A percentile compares a stretch with the other conserved stretches of the same genome.
phyloP scores from a whole-genome alignment of 92 coral and sea anemone genomes.

The Porites evermanni region DNA sequence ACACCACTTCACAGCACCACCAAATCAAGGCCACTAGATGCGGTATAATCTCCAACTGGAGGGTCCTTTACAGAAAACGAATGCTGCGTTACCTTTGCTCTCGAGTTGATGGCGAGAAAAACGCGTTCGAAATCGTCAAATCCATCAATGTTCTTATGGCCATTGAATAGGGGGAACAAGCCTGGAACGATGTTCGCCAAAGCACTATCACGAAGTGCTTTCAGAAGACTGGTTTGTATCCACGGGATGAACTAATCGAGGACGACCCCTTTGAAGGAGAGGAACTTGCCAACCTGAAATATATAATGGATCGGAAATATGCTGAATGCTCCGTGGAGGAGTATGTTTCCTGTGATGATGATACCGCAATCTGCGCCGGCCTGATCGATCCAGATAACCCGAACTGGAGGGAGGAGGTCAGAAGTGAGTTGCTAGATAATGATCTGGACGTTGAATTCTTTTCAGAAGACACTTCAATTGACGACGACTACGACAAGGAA shows the following conservation, averaged over 20 bases:
- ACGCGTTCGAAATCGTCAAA: slow-evolving; percentile 57
- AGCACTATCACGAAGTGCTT: slow-evolving; percentile 53
- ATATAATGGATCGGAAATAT: slow-evolving; percentile 45
- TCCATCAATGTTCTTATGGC: slow-evolving; percentile 60
- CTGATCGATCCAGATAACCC: slow-evolving; percentile 46
- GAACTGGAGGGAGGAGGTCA: slow-evolving; percentile 55
- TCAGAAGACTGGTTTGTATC: slow-evolving; percentile 50
- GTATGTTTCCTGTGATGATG: slow-evolving; percentile 55
- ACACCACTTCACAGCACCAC: slow-evolving; percentile 37
- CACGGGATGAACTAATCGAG: slow-evolving; percentile 32
- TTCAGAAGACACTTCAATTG: slow-evolving; percentile 56
- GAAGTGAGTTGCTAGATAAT: slow-evolving; percentile 37
- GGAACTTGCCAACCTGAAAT: slow-evolving; percentile 53
- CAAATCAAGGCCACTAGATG: no score
- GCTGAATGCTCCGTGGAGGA: slow-evolving; percentile 60
- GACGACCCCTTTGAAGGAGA: slow-evolving; percentile 70
- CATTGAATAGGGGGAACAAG: slow-evolving; percentile 37
- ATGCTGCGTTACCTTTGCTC: slow-evolving; percentile 55
- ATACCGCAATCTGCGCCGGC: slow-evolving; percentile 46
- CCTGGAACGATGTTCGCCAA: not conserved
- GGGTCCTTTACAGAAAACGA: slow-evolving; percentile 53
- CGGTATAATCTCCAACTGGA: slow-evolving; percentile 45
- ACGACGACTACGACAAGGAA: slow-evolving; percentile 50
- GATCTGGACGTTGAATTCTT: slow-evolving; percentile 50
- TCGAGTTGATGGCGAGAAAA: slow-evolving; percentile 47